Base-by-base conservation (phyloP, 2,888 invertebrate genomes). In the Antheraea assamensis region DNA sequence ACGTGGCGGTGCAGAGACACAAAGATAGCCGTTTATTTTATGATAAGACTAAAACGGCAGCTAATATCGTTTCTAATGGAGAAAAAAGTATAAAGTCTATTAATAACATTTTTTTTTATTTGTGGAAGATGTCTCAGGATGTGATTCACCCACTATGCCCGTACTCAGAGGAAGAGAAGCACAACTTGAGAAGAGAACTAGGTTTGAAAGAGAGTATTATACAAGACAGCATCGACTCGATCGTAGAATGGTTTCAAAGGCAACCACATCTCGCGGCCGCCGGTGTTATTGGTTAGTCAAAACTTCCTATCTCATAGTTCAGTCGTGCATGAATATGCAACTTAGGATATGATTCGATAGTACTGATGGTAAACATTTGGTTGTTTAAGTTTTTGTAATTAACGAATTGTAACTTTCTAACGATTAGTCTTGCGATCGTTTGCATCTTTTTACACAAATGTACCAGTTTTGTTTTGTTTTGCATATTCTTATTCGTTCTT, bases 261-360 rank as follows among this genome's bases (percentile, higher is more conserved):
- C 75, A 76, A 58, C 76, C 78, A 8, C 78, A 78, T 64, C 72
- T 78, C 27, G 73, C 72, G 30, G 72, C 74, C 31, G 74, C 71
- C 64, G 71, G 71, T 7, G 0, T 21, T 35, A 70, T 77, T n/a
- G 31, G 77, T 77, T 74, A 70, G 75, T 70, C 0, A 13, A 5
- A n/a, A n/a, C 58, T 24, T 58, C 24, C 13, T 58, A 58, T 24
- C 24, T 58, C 10, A 58, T 5, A 19, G 5, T 52, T 52, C 19
- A 49, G 13, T 49, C 15, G 49, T 49, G 5, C 52, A 17, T n/a
- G n/a, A n/a, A n/a, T n/a, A n/a, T n/a, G n/a, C n/a, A n/a, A n/a
- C n/a, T n/a, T n/a, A n/a, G n/a, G n/a, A n/a, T n/a, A n/a, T n/a
- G n/a, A n/a, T n/a, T n/a, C n/a, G n/a, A n/a, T n/a, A n/a, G n/a